phyloP scores from a whole-genome alignment of 2,888 invertebrate species.

The Ophion ellenae region DNA sequence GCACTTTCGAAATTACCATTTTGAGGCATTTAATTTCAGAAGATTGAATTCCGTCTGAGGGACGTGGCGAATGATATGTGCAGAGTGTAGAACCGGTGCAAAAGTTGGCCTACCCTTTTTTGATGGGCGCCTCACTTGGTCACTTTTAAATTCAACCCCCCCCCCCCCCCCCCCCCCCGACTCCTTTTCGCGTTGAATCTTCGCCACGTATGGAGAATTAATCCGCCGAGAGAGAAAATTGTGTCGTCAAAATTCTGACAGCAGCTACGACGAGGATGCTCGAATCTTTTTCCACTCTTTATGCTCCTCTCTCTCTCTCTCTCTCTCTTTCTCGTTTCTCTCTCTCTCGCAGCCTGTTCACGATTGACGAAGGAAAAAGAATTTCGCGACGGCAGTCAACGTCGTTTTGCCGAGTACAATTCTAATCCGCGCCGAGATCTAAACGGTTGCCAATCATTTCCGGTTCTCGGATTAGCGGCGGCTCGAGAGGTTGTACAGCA shows the following conservation, averaged over 20 bases:
- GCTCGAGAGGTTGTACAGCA: slow-evolving; percentile 56
- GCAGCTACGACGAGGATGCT: slow-evolving; percentile 62
- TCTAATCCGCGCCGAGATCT: slow-evolving; percentile 80
- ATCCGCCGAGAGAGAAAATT: slow-evolving; percentile 72
- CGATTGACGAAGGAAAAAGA: slow-evolving; percentile 15
- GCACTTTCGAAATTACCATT: background rate
- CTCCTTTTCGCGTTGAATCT: background rate
- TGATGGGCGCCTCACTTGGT: slow-evolving; percentile 9
- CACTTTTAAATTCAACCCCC: background rate
- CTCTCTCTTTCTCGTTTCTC: background rate
- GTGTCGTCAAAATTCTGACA: slow-evolving; percentile 80
- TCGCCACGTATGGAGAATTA: slow-evolving; percentile 67
- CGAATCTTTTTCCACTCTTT: slow-evolving; percentile 9
- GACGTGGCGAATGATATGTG: background rate
- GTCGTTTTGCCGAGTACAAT: slow-evolving; percentile 71
- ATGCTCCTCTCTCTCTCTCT: background rate
- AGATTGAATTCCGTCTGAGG: background rate
- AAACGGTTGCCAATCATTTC: slow-evolving; percentile 84
- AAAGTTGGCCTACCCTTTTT: slow-evolving; percentile 15
- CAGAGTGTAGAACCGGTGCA: slow-evolving; percentile 4
- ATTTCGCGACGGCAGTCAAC: slow-evolving; percentile 55
- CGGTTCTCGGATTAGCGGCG: slow-evolving; percentile 82
- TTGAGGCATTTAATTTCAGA: background rate
- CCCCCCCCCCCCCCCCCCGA: background rate
- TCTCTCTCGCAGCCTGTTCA: background rate